Conservation (phyloP, 2,797 vertebrate species). For the Alectoris magna region DNA sequence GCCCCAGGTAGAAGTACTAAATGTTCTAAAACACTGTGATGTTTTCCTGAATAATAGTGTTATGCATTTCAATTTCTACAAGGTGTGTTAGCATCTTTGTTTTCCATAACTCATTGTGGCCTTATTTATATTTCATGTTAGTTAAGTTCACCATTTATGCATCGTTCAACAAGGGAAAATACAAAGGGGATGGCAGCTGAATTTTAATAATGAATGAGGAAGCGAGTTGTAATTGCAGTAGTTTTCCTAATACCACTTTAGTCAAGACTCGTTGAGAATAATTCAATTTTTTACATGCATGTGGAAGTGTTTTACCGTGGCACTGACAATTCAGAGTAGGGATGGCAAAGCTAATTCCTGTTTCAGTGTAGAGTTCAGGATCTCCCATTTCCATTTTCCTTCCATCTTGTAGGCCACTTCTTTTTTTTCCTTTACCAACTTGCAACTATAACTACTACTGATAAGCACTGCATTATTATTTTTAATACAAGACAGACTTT, state of each 20-base stretch:
- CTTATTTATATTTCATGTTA: slow-evolving; percentile 42
- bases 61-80: not conserved
- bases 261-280: slow-evolving; percentile 20
- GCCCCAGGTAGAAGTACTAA: not conserved
- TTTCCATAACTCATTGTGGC: not conserved
- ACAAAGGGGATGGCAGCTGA: not conserved
- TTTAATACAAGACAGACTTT: not conserved
- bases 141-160: slow-evolving; percentile 43
- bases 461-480: not conserved
- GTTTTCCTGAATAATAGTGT: not conserved
- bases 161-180: slow-evolving; percentile 19
- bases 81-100: not conserved
- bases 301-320: not conserved
- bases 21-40: not conserved
- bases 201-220: slow-evolving; percentile 43
- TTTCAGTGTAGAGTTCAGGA: not conserved
- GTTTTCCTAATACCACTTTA: slow-evolving; percentile 32
- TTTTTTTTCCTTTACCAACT: not conserved
- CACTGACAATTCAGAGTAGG: not conserved
- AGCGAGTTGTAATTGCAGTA: not conserved
- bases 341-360: not conserved
- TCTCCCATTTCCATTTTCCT: not conserved
- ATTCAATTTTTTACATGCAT: not conserved
- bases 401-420: not conserved
- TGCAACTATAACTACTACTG: not conserved